Conservation (phyloP, 1,140 invertebrate genomes). For the Heliconius hermathena region DNA sequence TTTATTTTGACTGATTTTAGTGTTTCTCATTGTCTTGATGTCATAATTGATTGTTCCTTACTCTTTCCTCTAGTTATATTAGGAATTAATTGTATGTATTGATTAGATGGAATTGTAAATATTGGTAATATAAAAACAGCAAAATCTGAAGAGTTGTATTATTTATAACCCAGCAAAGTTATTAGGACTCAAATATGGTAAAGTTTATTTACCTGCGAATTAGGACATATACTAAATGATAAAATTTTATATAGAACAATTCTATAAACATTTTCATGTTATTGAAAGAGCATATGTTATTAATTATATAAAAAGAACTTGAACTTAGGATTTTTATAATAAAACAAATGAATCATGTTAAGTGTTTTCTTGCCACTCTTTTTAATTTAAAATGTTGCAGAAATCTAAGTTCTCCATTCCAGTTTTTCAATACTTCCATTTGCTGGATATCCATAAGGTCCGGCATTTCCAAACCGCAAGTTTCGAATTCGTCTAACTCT, state of each 20-base stretch:
- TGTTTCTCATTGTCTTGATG: slow-evolving; percentile 6
- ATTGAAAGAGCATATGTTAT: too few relatives aligned
- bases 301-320: too few relatives aligned
- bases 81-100: slow-evolving; percentile 25
- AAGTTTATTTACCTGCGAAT: background rate
- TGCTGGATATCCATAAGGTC: slow-evolving; percentile 84
- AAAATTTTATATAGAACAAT: background rate
- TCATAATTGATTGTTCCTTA: slow-evolving; percentile 22
- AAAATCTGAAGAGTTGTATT: slow-evolving; percentile 3
- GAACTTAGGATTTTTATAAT: background rate
- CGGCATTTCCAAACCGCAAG: slow-evolving; percentile 88
- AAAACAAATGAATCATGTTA: slow-evolving; percentile 42
- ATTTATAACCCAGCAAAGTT: background rate
- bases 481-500: slow-evolving; percentile 87
- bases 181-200: background rate
- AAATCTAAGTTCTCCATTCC: slow-evolving; percentile 86
- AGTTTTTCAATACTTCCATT: slow-evolving; percentile 83
- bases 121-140: slow-evolving; percentile 25
- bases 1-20: slow-evolving; percentile 25
- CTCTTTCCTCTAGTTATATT: slow-evolving; percentile 6
- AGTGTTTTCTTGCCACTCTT: slow-evolving; percentile 81
- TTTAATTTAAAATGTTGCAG: slow-evolving; percentile 86
- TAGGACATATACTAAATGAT: background rate
- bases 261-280: too few relatives aligned
- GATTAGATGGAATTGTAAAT: slow-evolving; percentile 30